Evolutionary conservation across 2,888 invertebrate genomes (phyloP), one percentile per base, ranked within the genome.

Genomic region (Drosophila vallismaia): DNA sequence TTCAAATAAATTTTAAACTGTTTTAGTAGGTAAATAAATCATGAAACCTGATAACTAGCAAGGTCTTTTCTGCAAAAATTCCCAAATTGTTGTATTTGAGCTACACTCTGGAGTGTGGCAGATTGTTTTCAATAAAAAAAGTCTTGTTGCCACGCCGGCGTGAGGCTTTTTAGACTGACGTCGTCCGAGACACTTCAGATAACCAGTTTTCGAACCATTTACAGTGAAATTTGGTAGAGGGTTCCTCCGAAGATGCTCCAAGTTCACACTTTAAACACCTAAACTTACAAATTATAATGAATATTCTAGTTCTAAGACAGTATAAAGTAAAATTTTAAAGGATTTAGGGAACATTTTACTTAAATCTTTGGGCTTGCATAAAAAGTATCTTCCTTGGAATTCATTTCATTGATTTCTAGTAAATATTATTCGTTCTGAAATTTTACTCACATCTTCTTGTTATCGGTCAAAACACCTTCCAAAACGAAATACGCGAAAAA

Each of bases 191-290:
- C 50, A 50, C 24, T 50, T 63, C 29, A 44, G 44, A 63, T 63
- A 63, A 62, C 63, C 63, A 62, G 63, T 63, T 63, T 44, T 42
- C 14, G 28, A 38, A 38, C 29, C 38, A 45, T 57, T 56, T 29
- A 19, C 36, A 56, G 57, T 46, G 45, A 29, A 28, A 45, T 44
- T 54, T 9, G 28, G 33, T 42, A 31, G n/a, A 33, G 7, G 19
- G 55, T 33, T 14, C n/a, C n/a, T 33, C 3, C 19, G 10, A 19
- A 44, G 24, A 9, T 44, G 24, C 9, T 12, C n/a, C 19, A 40
- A 40, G 14, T 12, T 8, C 8, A n/a, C 8, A 7, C 14, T 7
- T 12, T 8, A 2, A 40, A 42, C 14, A 14, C 12, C 19, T 19
- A 28, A 28, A 6, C 28, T 28, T 6, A 36, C n/a, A 36, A n/a